Percentiles rank a stretch among this genome's conserved stretches.
These are phyloP conservation scores for Ooceraea biroi DNA, from an alignment of 1,140 invertebrate species.

Conservation along the genomic window DNA sequence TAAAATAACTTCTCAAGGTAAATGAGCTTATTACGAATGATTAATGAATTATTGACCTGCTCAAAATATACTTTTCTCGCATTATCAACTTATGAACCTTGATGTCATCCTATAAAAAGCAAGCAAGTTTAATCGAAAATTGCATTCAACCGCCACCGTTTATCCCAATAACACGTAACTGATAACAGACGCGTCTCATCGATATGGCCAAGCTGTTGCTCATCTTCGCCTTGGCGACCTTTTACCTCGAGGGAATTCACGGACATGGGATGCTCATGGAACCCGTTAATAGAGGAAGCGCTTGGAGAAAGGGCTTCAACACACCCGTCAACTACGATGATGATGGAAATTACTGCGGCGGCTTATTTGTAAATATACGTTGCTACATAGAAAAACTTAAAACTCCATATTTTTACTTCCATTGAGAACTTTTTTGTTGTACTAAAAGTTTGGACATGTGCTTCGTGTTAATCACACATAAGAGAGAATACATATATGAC, in stretches of 20 bases:
- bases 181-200: no score
- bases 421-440: neutral
- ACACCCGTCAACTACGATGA: constrained; percentile 91
- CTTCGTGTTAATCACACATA: neutral
- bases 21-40: no score
- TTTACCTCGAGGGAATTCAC: constrained; percentile 64
- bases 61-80: no score
- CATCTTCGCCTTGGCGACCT: neutral
- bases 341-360: constrained; percentile 90
- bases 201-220: constrained; percentile 4
- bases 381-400: neutral
- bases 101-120: constrained; percentile 14
- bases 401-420: neutral
- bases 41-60: no score
- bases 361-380: constrained; percentile 76
- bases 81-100: no score
- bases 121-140: neutral
- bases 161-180: no score
- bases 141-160: neutral
- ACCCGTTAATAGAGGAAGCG: constrained; percentile 89
- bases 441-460: neutral
- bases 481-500: neutral
- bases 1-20: no score
- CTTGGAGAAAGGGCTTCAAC: constrained; percentile 91
- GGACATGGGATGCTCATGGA: constrained; percentile 91